phyloP scores from a whole-genome alignment of 1,140 invertebrate genomes.

The Lordiphosa mommai region DNA sequence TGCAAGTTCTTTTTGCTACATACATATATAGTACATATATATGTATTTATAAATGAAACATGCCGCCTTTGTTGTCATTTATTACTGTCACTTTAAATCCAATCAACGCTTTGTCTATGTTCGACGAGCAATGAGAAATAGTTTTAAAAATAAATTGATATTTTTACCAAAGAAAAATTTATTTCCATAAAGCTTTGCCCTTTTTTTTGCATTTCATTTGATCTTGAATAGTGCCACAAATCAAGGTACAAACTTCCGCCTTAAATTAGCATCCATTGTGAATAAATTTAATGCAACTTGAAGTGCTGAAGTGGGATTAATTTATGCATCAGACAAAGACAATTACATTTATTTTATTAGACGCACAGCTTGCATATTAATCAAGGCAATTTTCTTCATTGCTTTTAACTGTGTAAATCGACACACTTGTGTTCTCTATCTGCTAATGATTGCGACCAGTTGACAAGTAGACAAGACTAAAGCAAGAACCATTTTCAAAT shows the following conservation, averaged over 20 bases:
- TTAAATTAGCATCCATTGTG: constrained; percentile 38
- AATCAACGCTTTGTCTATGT: constrained; percentile 60
- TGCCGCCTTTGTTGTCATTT: constrained; percentile 55
- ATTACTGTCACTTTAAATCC: constrained; percentile 66
- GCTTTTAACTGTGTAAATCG: neutral
- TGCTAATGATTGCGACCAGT: neutral
- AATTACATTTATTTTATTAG: constrained; percentile 65
- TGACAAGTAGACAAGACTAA: too few species aligned
- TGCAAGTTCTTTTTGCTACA: constrained; percentile 25
- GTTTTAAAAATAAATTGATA: too few species aligned
- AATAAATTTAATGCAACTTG: constrained; percentile 31
- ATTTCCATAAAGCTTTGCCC: too few species aligned
- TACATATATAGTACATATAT: constrained; percentile 1
- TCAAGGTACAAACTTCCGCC: constrained; percentile 28
- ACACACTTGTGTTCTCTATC: constrained; percentile 30
- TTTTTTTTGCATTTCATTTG: too few species aligned
- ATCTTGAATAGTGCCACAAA: constrained; percentile 20
- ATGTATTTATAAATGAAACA: constrained; percentile 46
- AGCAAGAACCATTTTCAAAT: neutral
- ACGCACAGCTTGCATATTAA: constrained; percentile 64
- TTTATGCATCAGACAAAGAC: constrained; percentile 38
- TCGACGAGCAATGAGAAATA: constrained; percentile 16
- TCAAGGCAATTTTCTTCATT: constrained; percentile 33
- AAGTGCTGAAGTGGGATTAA: neutral
- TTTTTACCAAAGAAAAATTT: too few species aligned